Evolutionary conservation across 2,797 vertebrate species (phyloP).

Genomic region (Liasis olivaceus): DNA sequence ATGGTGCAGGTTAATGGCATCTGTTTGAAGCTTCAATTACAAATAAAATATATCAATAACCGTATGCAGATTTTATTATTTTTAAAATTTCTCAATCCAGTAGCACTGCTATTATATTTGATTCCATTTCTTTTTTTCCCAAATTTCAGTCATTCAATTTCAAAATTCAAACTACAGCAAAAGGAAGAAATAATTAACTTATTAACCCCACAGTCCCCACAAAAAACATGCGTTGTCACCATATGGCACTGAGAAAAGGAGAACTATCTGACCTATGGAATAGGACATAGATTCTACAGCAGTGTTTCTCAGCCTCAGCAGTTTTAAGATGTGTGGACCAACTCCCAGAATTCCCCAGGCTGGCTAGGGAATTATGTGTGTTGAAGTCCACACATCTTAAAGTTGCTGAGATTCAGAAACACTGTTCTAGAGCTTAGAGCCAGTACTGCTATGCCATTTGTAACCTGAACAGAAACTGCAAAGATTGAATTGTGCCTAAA

Average conservation of each 20-base stretch:
- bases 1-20: neutral
- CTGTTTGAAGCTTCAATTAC: neutral
- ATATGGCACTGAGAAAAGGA: neutral
- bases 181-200: neutral
- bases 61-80: neutral
- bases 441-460: neutral
- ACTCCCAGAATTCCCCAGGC: too few species aligned
- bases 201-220: neutral
- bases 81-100: neutral
- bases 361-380: too few species aligned
- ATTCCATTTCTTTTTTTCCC: neutral
- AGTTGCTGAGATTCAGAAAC: too few species aligned
- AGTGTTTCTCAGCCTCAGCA: too few species aligned
- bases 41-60: neutral
- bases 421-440: neutral
- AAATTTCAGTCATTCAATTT: neutral
- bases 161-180: neutral
- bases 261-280: neutral
- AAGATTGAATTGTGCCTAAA: neutral
- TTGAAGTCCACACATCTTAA: too few species aligned
- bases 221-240: neutral
- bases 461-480: neutral
- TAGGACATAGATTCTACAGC: neutral
- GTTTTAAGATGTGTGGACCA: too few species aligned
- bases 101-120: neutral